Percentiles rank a stretch among this genome's conserved stretches.
phyloP scores from a whole-genome alignment of 2,797 vertebrate genomes.

The Simalia tracyae region DNA sequence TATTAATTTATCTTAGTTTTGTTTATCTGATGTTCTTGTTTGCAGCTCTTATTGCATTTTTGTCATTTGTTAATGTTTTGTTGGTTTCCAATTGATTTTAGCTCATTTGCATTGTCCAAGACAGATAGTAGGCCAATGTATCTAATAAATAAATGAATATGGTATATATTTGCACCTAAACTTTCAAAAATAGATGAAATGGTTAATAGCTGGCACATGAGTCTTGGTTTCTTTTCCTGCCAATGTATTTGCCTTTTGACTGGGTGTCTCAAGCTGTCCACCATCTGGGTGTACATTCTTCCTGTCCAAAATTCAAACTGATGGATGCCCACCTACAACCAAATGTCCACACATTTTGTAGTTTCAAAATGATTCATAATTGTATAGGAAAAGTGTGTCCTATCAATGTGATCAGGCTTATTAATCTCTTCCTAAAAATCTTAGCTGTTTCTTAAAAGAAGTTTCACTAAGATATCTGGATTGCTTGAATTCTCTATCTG shows the following conservation, averaged over 20 bases:
- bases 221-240: constrained; percentile 52
- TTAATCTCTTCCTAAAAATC: constrained; percentile 26
- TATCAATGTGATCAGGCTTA: constrained; percentile 30
- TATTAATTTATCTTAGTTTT: background rate
- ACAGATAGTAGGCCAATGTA: background rate
- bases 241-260: constrained; percentile 65
- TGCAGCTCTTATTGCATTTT: background rate
- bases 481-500: background rate
- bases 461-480: background rate
- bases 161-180: constrained; percentile 8
- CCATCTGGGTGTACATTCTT: constrained; percentile 70
- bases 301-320: constrained; percentile 47
- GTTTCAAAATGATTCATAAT: constrained; percentile 53
- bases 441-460: background rate
- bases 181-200: constrained; percentile 47
- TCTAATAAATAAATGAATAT: background rate
- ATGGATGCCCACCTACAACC: constrained; percentile 63
- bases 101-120: background rate
- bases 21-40: background rate
- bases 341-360: constrained; percentile 67
- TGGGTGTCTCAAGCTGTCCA: constrained; percentile 66
- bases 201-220: constrained; percentile 46
- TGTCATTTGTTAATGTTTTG: background rate
- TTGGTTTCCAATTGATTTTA: background rate
- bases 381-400: constrained; percentile 15